Evolutionary conservation across 2,888 invertebrate genomes (phyloP), one percentile per base, ranked within the genome.

Genomic region (Metallyticus violacea): DNA sequence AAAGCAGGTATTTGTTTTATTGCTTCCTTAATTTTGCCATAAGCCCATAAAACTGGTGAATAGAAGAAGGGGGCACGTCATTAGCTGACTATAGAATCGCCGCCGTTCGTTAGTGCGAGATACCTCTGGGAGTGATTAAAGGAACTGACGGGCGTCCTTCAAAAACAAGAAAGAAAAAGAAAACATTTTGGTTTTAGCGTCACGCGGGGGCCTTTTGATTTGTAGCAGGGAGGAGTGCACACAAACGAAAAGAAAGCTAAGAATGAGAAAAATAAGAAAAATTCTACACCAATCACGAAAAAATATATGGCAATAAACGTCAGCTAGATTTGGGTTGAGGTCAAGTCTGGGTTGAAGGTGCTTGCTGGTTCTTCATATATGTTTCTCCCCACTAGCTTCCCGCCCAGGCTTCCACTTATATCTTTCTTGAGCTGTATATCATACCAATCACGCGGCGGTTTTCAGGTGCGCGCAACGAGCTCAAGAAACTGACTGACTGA

Each of bases 311-410:
- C 88, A 85, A 87, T 88, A 88, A 88, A 88, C 86, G 88, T 88
- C 88, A 86, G 88, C 85, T 85, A 86, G 87, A 88, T 88, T 88
- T 87, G 88, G 88, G 88, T 88, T 88, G 88, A 88, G 88, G 88
- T 88, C 88, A 87, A 79, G 85, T 79, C 27, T 77, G 77, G 40
- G 87, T 83, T 81, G 85, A 78, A 81, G 77, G 85, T 26, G 79
- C 81, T 85, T 40, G 77, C 26, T 77, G 15, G 77, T 81, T 76
- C 30, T 77, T 28, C 26, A 79, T 29, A 27, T 85, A 27, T 30
- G 40, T 62, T 62, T 4, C 40, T 15, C 40, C 40, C 40, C 40
- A 15, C 40, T 4, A 15, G 22, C 26, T 79, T 28, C 76, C 30
- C 85, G 15, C 26, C 81, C 86, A 27, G n/a, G 30, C 26, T 15